Conservation (phyloP, 1,140 invertebrate species). For the Chelonus insularis region DNA sequence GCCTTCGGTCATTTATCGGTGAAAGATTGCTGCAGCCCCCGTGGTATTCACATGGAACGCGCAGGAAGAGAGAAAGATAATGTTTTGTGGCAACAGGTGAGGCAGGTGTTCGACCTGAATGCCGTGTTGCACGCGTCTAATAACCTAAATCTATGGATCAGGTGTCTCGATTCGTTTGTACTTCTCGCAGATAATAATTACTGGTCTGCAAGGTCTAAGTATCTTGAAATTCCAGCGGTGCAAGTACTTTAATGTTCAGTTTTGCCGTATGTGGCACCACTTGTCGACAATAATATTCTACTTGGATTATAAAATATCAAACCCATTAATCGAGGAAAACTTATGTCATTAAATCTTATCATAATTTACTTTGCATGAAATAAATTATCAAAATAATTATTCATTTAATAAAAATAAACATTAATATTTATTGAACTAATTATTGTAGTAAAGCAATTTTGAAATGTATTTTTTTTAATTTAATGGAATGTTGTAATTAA, state of each 20-base stretch:
- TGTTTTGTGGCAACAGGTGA: conserved; percentile 62
- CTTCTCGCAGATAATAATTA: conserved; percentile 6
- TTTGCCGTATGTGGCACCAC: conserved; percentile 33
- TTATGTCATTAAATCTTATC: no score
- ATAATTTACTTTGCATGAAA: no score
- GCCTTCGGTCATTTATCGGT: conserved; percentile 53
- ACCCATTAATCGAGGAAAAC: no score
- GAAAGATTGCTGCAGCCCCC: conserved; percentile 44
- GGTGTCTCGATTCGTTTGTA: conserved; percentile 24
- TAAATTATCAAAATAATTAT: no score
- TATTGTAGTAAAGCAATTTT: no score
- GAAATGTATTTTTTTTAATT: no score
- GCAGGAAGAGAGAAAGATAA: conserved; percentile 43
- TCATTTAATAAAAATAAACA: no score
- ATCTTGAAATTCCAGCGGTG: background rate
- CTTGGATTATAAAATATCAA: no score
- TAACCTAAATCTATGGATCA: conserved; percentile 58
- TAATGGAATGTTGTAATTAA: no score
- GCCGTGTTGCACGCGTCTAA: conserved; percentile 56
- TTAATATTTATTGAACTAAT: no score
- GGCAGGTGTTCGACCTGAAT: conserved; percentile 59
- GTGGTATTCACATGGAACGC: conserved; percentile 25
- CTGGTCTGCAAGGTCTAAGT: background rate
- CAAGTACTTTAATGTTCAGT: no score
- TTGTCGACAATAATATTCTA: conserved; percentile 31